A percentile compares a stretch with the other conserved stretches of the same genome.
These are phyloP conservation scores for Trachelus iudaicus DNA, from an alignment of 2,888 invertebrate species.

Conservation along the genomic window DNA sequence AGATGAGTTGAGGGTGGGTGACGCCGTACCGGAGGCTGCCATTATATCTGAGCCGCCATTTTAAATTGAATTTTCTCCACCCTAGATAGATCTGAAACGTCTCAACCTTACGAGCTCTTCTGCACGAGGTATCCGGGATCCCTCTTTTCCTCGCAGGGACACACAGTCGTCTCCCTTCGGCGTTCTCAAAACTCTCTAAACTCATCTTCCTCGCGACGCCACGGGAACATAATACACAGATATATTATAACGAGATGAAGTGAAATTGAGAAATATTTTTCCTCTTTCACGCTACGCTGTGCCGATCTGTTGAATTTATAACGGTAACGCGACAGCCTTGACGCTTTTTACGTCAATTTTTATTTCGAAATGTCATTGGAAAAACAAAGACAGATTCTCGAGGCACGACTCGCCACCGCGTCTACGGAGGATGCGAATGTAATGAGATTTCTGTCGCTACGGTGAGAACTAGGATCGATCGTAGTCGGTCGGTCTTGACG, in stretches of 20 bases:
- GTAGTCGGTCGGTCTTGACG: background rate
- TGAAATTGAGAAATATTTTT: background rate
- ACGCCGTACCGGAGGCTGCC: constrained; percentile 64
- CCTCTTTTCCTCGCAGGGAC: constrained; percentile 12
- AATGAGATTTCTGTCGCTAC: background rate
- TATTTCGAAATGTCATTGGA: background rate
- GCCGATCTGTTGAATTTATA: background rate
- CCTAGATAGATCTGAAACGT: constrained; percentile 64
- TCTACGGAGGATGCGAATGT: background rate
- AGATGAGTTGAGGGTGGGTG: constrained; percentile 59
- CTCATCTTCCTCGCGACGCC: background rate
- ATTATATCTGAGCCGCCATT: constrained; percentile 66
- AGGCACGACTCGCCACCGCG: background rate
- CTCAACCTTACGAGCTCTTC: constrained; percentile 47
- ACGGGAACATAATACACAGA: background rate
- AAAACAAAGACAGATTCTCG: background rate
- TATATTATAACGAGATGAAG: background rate
- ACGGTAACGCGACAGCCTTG: background rate
- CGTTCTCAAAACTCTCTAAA: background rate
- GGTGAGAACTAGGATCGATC: background rate
- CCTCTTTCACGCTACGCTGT: background rate
- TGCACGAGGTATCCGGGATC: constrained; percentile 27
- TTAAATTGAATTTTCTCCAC: constrained; percentile 65
- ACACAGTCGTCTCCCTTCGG: background rate
- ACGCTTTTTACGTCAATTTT: background rate